A percentile compares a stretch with the other conserved stretches of the same genome.
Evolutionary conservation across 2,113 vertebrate species (phyloP).

Genomic region (Etia nguti): DNA sequence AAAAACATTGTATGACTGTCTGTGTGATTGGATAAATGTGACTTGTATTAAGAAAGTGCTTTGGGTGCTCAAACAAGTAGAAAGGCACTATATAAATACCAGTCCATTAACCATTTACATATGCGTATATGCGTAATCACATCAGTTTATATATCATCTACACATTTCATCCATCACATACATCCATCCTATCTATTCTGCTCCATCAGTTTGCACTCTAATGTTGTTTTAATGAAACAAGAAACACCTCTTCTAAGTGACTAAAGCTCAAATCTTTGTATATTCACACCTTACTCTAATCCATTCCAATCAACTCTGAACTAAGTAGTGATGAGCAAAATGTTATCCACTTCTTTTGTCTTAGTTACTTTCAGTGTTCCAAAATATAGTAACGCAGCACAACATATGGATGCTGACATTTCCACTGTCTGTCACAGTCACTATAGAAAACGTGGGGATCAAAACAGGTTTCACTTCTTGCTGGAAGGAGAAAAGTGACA

Average conservation of each 20-base stretch:
- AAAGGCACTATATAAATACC: neutral
- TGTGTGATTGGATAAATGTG: neutral
- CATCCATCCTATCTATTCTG: neutral
- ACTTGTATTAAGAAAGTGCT: neutral
- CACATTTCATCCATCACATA: neutral
- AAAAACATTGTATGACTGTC: neutral
- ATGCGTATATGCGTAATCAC: no score
- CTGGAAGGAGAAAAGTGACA: conserved; percentile 10
- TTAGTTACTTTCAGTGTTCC: neutral
- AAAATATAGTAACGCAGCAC: neutral
- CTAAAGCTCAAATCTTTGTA: neutral
- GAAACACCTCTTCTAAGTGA: neutral
- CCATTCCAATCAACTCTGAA: neutral
- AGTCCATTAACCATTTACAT: neutral
- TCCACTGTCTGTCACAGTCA: neutral
- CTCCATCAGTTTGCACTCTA: neutral
- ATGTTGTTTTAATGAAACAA: neutral
- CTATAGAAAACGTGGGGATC: neutral
- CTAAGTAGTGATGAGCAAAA: neutral
- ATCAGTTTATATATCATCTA: neutral
- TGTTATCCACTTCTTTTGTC: neutral
- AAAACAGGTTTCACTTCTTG: neutral
- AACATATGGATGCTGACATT: neutral
- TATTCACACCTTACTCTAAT: neutral
- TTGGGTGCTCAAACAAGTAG: neutral